A percentile compares a stretch with the other conserved stretches of the same genome.
phyloP scores from a whole-genome alignment of 2,888 invertebrate species.

The Macaria notata region DNA sequence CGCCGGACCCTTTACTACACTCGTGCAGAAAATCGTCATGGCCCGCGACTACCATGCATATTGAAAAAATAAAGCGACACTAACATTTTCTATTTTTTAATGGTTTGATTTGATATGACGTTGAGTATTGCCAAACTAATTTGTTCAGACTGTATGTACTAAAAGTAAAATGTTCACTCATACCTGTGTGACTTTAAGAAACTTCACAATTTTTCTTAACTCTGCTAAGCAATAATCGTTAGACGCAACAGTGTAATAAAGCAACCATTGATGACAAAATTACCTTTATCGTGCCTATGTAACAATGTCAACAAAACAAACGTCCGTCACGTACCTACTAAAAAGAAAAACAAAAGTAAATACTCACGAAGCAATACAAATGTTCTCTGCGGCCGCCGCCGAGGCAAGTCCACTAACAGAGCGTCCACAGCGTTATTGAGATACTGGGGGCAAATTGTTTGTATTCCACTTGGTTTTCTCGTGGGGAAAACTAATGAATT shows the following conservation, averaged over 20 bases:
- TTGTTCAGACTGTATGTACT: too few relatives aligned
- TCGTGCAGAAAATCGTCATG: too few relatives aligned
- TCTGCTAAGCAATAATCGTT: too few relatives aligned
- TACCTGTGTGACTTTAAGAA: too few relatives aligned
- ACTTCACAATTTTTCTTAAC: too few relatives aligned
- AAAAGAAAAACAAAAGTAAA: slow-evolving; percentile 39
- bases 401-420: slow-evolving; percentile 56
- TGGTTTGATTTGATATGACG: too few relatives aligned
- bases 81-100: too few relatives aligned
- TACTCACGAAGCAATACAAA: slow-evolving; percentile 52
- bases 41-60: too few relatives aligned
- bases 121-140: too few relatives aligned
- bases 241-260: slow-evolving; percentile 1
- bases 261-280: slow-evolving; percentile 34
- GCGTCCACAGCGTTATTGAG: slow-evolving; percentile 38
- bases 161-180: too few relatives aligned
- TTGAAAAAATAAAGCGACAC: too few relatives aligned
- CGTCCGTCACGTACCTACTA: slow-evolving; percentile 37
- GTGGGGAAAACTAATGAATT: slow-evolving; percentile 67
- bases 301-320: slow-evolving; percentile 62
- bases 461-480: slow-evolving; percentile 75
- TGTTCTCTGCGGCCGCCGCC: slow-evolving; percentile 22
- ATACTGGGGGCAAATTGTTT: slow-evolving; percentile 34
- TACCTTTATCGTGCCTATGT: slow-evolving; percentile 43
- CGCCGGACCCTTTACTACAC: too few relatives aligned